Conservation (phyloP, 2,888 invertebrate species). For the Homarus gammarus region DNA sequence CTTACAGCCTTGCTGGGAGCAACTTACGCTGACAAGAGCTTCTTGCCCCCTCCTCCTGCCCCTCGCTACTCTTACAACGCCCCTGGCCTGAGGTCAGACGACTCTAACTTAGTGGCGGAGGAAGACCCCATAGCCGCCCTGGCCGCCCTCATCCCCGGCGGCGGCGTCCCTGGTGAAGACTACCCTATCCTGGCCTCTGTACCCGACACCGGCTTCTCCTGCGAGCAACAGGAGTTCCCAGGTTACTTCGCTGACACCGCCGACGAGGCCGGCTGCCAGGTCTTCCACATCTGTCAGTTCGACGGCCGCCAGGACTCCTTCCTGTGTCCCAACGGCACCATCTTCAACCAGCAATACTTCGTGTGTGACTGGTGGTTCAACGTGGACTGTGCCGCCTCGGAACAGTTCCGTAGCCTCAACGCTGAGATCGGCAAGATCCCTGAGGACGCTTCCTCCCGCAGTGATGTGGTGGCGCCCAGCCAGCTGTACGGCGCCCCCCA, state of each 20-base stretch:
- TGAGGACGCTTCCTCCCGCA: constrained; percentile 9
- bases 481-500: constrained; percentile 10
- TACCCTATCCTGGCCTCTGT: constrained; percentile 38
- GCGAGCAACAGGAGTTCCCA: constrained; percentile 28
- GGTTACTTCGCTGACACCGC: no score
- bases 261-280: no score
- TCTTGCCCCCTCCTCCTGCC: neutral
- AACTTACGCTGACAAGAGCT: neutral
- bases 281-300: no score
- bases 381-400: no score
- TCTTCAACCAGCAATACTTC: no score
- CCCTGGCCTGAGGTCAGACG: neutral
- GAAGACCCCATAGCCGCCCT: constrained; percentile 16
- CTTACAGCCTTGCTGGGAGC: neutral
- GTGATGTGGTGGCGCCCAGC: neutral
- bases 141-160: constrained; percentile 9
- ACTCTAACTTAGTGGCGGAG: neutral
- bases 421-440: constrained; percentile 26
- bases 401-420: constrained; percentile 25
- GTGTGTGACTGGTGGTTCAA: no score
- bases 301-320: no score
- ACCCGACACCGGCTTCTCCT: constrained; percentile 43
- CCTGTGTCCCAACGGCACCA: no score
- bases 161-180: constrained; percentile 24
- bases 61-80: constrained; percentile 13